Conservation (phyloP, 2,888 invertebrate genomes). For the Phyto melanocephala region DNA sequence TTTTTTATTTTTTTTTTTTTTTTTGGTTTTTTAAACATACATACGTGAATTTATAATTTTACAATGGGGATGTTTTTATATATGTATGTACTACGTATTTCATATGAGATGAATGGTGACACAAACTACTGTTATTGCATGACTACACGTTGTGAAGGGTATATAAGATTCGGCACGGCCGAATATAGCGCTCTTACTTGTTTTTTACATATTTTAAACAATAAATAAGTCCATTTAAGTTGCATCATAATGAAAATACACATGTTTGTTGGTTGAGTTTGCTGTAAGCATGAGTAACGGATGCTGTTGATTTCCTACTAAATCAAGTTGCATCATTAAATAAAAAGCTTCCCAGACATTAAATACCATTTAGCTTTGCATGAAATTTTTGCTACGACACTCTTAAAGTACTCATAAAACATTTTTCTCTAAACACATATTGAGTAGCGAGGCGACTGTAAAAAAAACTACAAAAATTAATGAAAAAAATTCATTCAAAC, state of each 20-base stretch:
- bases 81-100: no score
- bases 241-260: constrained; percentile 32
- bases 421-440: background rate
- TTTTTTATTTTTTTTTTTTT: no score
- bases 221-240: constrained; percentile 55
- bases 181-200: no score
- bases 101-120: no score
- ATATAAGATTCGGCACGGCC: no score
- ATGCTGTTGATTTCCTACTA: constrained; percentile 58
- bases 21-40: no score
- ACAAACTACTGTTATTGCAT: no score
- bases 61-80: no score
- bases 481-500: background rate
- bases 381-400: background rate
- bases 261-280: background rate
- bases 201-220: constrained; percentile 24
- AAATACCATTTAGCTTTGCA: constrained; percentile 36
- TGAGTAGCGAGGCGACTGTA: background rate
- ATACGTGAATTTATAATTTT: no score
- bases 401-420: constrained; percentile 26
- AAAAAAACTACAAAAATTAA: background rate
- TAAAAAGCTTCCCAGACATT: constrained; percentile 36
- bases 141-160: no score
- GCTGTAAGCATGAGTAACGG: constrained; percentile 39
- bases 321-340: constrained; percentile 52